These are phyloP conservation scores for Pangasius mekongensis DNA, from an alignment of 2,797 vertebrate genomes.

Conservation along the genomic window DNA sequence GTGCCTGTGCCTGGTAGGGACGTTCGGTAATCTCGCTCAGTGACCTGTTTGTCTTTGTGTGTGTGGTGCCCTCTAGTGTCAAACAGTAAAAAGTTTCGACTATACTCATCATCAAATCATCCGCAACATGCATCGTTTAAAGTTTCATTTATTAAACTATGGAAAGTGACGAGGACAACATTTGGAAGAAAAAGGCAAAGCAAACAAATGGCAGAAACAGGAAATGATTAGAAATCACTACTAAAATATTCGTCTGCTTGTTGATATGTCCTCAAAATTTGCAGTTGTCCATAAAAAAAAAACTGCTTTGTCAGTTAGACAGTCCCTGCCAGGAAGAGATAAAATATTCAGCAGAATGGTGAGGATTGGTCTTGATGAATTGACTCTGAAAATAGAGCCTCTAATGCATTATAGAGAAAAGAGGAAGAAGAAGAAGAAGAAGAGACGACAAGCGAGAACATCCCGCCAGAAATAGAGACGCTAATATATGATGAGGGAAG, in stretches of 20 bases:
- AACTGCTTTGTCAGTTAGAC: neutral
- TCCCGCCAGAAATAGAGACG: constrained; percentile 49
- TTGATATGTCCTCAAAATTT: neutral
- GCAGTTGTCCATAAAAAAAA: neutral
- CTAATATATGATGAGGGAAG: constrained; percentile 43
- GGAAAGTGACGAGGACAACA: neutral
- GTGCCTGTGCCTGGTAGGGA: neutral
- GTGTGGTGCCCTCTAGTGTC: constrained; percentile 43
- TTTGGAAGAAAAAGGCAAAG: neutral
- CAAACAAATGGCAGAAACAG: neutral
- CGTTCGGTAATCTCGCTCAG: neutral
- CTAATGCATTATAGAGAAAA: constrained; percentile 52
- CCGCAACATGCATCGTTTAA: neutral
- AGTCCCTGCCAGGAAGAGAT: neutral
- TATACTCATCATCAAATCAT: neutral
- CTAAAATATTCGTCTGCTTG: neutral
- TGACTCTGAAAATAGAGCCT: constrained; percentile 56
- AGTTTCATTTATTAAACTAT: neutral
- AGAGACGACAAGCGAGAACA: constrained; percentile 40
- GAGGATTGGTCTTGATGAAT: constrained; percentile 44
- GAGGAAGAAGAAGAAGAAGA: constrained; percentile 33
- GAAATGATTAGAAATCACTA: neutral
- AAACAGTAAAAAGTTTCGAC: neutral
- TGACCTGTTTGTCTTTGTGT: neutral
- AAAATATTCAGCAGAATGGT: constrained; percentile 59